A percentile compares a stretch with the other conserved stretches of the same genome.
Conservation (phyloP, 2,113 vertebrate species). For the Paradisaea rubra region DNA sequence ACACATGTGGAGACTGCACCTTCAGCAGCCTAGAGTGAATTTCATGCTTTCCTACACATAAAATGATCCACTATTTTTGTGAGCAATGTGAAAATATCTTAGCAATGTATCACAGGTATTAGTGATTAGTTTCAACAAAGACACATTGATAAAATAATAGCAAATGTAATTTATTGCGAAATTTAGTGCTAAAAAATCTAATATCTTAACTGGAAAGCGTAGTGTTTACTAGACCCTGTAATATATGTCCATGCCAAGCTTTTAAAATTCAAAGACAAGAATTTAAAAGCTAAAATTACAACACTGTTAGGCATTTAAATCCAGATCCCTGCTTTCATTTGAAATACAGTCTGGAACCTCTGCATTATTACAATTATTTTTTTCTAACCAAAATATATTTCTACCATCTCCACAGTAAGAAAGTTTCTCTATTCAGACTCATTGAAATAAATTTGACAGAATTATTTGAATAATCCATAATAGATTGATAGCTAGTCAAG, state of each 20-base stretch:
- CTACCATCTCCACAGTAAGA: conserved; percentile 7
- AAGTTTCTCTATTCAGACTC: conserved; percentile 26
- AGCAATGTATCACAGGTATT: background rate
- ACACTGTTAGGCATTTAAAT: background rate
- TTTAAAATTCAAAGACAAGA: background rate
- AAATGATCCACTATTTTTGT: background rate
- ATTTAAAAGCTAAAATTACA: background rate
- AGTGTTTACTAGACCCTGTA: background rate
- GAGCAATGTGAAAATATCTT: background rate
- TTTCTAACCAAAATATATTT: conserved; percentile 40
- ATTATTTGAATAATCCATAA: conserved; percentile 40
- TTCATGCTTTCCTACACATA: background rate
- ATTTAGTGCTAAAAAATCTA: background rate
- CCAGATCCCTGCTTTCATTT: background rate
- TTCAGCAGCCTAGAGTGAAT: background rate
- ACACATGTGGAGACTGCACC: background rate
- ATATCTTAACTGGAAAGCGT: background rate
- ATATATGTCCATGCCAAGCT: background rate
- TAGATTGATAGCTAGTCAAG: conserved; percentile 23
- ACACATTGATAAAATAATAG: background rate
- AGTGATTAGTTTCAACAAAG: background rate
- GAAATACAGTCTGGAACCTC: background rate
- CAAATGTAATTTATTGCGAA: background rate
- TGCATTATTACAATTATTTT: background rate
- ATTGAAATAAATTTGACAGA: conserved; percentile 27